phyloP scores from a whole-genome alignment of 2,113 vertebrate species.

The Propithecus coquereli region DNA sequence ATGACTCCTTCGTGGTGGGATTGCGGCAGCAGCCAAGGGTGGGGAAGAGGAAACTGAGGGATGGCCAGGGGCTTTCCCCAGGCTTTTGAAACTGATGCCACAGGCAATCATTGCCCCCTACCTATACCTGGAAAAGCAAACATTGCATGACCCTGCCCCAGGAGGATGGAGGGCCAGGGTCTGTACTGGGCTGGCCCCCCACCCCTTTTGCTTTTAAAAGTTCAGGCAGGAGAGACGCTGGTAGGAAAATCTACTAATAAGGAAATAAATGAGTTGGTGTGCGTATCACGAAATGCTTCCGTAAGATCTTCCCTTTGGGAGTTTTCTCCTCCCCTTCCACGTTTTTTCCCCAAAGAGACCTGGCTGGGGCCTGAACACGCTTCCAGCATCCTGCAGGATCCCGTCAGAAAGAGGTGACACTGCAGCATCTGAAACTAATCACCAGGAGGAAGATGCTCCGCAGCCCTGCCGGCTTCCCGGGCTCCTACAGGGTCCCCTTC shows the following conservation, averaged over 20 bases:
- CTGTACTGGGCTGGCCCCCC: background rate
- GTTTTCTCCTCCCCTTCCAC: background rate
- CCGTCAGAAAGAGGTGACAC: background rate
- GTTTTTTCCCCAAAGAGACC: background rate
- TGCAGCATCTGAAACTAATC: background rate
- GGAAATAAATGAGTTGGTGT: slow-evolving; percentile 58
- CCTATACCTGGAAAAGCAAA: background rate
- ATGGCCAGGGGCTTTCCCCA: too few relatives aligned
- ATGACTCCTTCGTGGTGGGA: background rate
- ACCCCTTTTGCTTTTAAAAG: background rate
- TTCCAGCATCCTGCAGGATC: background rate
- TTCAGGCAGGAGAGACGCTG: slow-evolving; percentile 20
- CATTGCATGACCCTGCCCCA: background rate
- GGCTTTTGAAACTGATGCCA: background rate
- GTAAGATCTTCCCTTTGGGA: slow-evolving; percentile 23
- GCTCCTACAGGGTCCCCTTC: background rate
- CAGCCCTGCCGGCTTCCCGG: background rate
- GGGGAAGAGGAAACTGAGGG: background rate
- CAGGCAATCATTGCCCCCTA: background rate
- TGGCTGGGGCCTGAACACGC: background rate
- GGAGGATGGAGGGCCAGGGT: background rate
- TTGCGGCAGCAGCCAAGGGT: background rate
- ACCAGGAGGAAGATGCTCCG: background rate
- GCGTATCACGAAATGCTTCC: slow-evolving; percentile 35
- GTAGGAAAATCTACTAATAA: slow-evolving; percentile 60